phyloP scores from a whole-genome alignment of 2,888 invertebrate species.

The Nebria brevicollis region DNA sequence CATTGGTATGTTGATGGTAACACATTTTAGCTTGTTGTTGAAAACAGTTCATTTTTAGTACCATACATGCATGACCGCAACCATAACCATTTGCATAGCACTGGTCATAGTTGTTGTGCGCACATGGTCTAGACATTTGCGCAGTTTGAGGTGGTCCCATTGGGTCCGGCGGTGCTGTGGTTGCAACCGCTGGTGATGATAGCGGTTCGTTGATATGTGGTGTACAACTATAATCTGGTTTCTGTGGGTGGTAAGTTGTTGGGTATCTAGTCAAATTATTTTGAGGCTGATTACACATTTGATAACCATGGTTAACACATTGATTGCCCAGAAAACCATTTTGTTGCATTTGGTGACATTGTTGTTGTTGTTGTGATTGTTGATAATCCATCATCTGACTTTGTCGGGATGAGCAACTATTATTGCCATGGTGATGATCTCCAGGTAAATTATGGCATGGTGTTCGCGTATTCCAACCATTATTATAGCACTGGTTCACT shows the following conservation, averaged over 20 bases:
- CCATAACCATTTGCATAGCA: slow-evolving; percentile 26
- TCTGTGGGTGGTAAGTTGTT: slow-evolving; percentile 49
- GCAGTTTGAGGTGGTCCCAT: slow-evolving; percentile 58
- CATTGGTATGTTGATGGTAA: slow-evolving; percentile 48
- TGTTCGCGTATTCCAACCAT: slow-evolving; percentile 25
- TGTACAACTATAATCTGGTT: slow-evolving; percentile 53
- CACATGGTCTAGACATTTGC: slow-evolving; percentile 59
- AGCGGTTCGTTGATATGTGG: slow-evolving; percentile 55
- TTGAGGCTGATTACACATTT: slow-evolving; percentile 54
- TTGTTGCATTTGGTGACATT: slow-evolving; percentile 24
- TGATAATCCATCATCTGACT: slow-evolving; percentile 36
- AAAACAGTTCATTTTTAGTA: slow-evolving; percentile 49
- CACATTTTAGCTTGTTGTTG: slow-evolving; percentile 53
- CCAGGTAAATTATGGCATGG: slow-evolving; percentile 11
- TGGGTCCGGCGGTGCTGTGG: slow-evolving; percentile 58
- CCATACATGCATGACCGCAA: slow-evolving; percentile 47
- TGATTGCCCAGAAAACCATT: slow-evolving; percentile 46
- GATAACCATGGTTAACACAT: slow-evolving; percentile 55
- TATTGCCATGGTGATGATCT: slow-evolving; percentile 36
- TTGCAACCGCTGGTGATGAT: slow-evolving; percentile 59
- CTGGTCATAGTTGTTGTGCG: slow-evolving; percentile 52
- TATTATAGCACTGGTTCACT: slow-evolving; percentile 38
- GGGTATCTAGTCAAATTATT: slow-evolving; percentile 49
- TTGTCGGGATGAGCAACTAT: slow-evolving; percentile 26
- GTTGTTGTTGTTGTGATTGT: slow-evolving; percentile 30